Evolutionary conservation across 1,140 invertebrate species (phyloP).

Genomic region (Aphelenchoides besseyi): DNA sequence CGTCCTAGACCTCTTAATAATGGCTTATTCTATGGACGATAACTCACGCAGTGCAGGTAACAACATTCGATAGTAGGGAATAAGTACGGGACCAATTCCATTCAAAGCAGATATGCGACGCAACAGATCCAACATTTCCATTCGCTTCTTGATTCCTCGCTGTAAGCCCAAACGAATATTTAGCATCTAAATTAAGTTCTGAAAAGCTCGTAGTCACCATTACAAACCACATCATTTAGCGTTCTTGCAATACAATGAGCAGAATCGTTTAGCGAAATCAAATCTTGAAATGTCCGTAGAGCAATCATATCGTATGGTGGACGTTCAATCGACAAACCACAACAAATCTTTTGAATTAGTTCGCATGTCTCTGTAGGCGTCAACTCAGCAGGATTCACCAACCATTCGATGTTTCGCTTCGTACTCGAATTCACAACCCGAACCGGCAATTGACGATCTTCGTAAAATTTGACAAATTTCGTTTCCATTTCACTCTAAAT

Average conservation of each 20-base stretch:
- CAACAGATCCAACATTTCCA: conserved; percentile 32
- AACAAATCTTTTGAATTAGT: conserved; percentile 21
- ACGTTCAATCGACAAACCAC: conserved; percentile 6
- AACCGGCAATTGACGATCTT: conserved; percentile 28
- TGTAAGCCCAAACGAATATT: conserved; percentile 20
- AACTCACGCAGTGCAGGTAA: conserved; percentile 27
- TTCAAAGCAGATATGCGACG: conserved; percentile 14
- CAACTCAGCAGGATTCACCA: conserved; percentile 24
- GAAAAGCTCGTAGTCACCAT: conserved; percentile 16
- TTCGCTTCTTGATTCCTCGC: conserved; percentile 15
- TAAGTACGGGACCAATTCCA: conserved; percentile 28
- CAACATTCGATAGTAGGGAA: conserved; percentile 32
- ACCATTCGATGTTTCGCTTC: conserved; percentile 22
- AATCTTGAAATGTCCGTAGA: conserved; percentile 22
- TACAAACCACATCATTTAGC: conserved; percentile 25
- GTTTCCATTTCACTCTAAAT: conserved; percentile 19
- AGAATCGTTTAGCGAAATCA: conserved; percentile 18
- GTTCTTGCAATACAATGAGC: conserved; percentile 24
- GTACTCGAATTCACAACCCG: background rate
- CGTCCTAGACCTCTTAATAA: background rate
- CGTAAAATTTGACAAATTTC: conserved; percentile 26
- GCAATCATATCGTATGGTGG: conserved; percentile 30
- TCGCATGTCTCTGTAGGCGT: conserved; percentile 17
- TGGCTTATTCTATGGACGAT: conserved; percentile 3
- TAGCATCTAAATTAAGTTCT: conserved; percentile 21